Base-by-base conservation (phyloP, 2,113 vertebrate species). In the Chrysochloris asiatica region DNA sequence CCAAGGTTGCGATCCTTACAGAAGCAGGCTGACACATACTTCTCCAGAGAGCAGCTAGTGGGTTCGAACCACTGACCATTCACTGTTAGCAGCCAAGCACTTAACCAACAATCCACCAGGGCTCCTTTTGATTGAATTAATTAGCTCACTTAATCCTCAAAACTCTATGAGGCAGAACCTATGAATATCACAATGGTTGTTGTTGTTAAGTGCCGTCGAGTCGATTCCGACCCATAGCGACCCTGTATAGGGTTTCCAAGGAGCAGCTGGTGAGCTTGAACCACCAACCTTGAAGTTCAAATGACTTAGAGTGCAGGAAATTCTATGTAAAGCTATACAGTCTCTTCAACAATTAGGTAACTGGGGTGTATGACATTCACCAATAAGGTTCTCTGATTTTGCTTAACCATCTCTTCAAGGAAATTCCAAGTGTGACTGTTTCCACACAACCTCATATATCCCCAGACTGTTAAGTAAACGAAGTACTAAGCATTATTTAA, bases 361-460 rank as follows among this genome's bases (percentile, higher is more conserved):
- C 48, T 19, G 36, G 79, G 19, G 8, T 56, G 4, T n/a, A 22
- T 13, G 41, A 28, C 22, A 50, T 21, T 47, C 61, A 22, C 47
- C 48, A 50, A 7, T 10, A 48, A 77, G 26, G 52, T 65, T 78
- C 61, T 79, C 43, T 78, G 61, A 77, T 19, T 85, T 76, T 48
- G 47, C 22, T 71, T 59, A 87, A 41, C 28, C 16, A 26, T 69
- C 4, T 61, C 48, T 83, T 73, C 28, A 52, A 92, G 67, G 43
- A 87, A 93, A 85, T 80, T 28, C 69, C 7, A 82, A 94, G 45
- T 24, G 8, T 72, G 63, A 81, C 41, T 54, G 8, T 79, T 54
- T 71, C 2, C 5, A 54, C 54, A 79, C 48, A 73, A 73, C 45
- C 56, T 78, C 56, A 65, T 38, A 11, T 43, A 56, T 17, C 82